Evolutionary conservation across 2,113 vertebrate genomes (phyloP), one percentile per base, ranked within the genome.

Genomic region (Psilopsiagon aymara): DNA sequence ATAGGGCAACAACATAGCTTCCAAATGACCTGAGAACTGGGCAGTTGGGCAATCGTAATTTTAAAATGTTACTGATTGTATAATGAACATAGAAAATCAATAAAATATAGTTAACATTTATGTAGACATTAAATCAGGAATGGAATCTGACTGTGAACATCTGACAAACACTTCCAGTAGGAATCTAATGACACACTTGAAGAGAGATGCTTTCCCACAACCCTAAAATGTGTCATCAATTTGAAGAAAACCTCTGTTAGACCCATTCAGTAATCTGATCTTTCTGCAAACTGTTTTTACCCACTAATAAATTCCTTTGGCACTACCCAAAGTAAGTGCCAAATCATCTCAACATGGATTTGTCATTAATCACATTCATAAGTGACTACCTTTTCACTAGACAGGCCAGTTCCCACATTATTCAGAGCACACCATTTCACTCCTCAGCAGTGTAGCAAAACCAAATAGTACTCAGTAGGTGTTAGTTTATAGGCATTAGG

Each of bases 201-300:
- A 82, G 37, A 75, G 51, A 67, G 29, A 52, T 64, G 62, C 28
- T 76, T 83, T 76, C 49, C 66, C 90, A 53, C 55, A 78, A 69
- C n/a, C 60, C 64, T 63, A 60, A 92, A 86, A 55, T 0, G 0
- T 37, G 35, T 12, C 69, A 75, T 43, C 78, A 81, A 68, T 68
- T 25, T 79, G 73, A 88, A 57, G 68, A 60, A 76, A 92, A 92
- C 37, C 46, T 83, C 94, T 92, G 77, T 57, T 95, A 93, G 76
- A 94, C 3, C 24, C 80, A 94, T 92, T 92, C 76, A 55, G 94
- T 86, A 96, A 95, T 71, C 62, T 64, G 73, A 95, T 95, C 86
- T 51, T 94, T 79, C 66, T 91, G 80, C 44, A 79, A 77, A 92
- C 74, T 86, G 37, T 47, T 94, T 93, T 80, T 83, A 92, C n/a